phyloP scores from a whole-genome alignment of 2,113 vertebrate genomes.

The Xenopus borealis region DNA sequence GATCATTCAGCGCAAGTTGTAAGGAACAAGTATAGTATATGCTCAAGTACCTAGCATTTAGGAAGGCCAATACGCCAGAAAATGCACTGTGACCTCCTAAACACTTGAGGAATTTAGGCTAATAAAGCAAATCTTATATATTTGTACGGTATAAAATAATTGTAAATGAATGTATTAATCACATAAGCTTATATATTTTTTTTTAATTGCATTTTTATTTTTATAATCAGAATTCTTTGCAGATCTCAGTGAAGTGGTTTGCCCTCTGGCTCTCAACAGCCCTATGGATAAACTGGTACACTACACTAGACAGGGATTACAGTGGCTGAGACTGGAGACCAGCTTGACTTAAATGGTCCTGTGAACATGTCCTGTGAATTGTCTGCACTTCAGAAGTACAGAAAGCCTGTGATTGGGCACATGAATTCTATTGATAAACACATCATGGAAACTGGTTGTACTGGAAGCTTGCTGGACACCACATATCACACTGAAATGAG shows the following conservation, averaged over 20 bases:
- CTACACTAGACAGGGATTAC: slow-evolving; percentile 79
- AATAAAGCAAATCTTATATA: neutral
- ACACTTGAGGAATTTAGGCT: too few relatives aligned
- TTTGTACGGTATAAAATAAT: neutral
- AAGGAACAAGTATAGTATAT: too few relatives aligned
- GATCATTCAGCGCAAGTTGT: too few relatives aligned
- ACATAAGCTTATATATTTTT: too few relatives aligned
- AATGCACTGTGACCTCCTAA: too few relatives aligned
- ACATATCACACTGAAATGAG: slow-evolving; percentile 32
- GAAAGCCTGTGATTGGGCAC: slow-evolving; percentile 49
- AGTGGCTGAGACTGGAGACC: slow-evolving; percentile 78
- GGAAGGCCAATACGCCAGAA: too few relatives aligned
- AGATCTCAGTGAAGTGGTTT: slow-evolving; percentile 70
- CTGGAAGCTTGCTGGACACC: slow-evolving; percentile 50
- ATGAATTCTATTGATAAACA: slow-evolving; percentile 46
- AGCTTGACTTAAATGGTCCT: slow-evolving; percentile 62
- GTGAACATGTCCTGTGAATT: slow-evolving; percentile 51
- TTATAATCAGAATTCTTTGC: slow-evolving; percentile 74
- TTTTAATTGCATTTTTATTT: too few relatives aligned
- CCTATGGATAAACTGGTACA: slow-evolving; percentile 76
- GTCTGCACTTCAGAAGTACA: slow-evolving; percentile 70
- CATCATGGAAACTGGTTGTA: slow-evolving; percentile 50
- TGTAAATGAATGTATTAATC: neutral
- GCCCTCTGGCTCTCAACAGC: slow-evolving; percentile 75
- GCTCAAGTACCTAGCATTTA: too few relatives aligned